These are phyloP conservation scores for Mythimna lalbum DNA, from an alignment of 2,888 invertebrate species.

Conservation along the genomic window DNA sequence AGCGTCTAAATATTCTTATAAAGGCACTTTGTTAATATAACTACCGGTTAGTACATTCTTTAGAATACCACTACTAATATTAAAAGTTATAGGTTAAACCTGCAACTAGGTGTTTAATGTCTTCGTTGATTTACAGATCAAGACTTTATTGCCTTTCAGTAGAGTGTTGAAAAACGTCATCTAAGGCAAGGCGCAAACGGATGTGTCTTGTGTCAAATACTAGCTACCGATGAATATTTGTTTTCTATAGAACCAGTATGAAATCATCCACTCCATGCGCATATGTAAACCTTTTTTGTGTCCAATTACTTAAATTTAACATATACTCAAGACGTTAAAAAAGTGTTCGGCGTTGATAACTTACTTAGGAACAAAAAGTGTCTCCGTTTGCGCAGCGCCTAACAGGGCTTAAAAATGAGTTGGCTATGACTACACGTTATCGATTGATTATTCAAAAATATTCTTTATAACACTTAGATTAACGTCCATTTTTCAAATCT, in stretches of 20 bases:
- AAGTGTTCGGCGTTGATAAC: no score
- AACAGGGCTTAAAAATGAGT: background rate
- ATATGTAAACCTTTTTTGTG: no score
- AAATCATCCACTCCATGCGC: no score
- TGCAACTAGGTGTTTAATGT: slow-evolving; percentile 15
- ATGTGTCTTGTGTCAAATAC: no score
- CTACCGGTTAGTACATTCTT: slow-evolving; percentile 40
- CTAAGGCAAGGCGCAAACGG: no score
- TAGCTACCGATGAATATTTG: no score
- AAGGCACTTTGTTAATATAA: slow-evolving; percentile 58
- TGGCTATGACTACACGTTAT: background rate
- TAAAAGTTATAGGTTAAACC: slow-evolving; percentile 50
- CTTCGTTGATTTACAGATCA: slow-evolving; percentile 1
- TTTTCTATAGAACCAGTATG: no score
- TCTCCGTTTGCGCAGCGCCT: no score
- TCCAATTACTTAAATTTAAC: no score
- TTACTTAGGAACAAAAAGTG: no score
- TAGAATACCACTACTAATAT: slow-evolving; percentile 33
- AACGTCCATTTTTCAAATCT: slow-evolving; percentile 8
- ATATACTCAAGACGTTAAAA: no score
- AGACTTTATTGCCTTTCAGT: background rate
- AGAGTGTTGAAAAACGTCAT: background rate
- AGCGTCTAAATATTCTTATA: slow-evolving; percentile 60
- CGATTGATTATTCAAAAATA: background rate
- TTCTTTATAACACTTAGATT: background rate